Percentiles rank a stretch among this genome's conserved stretches.
Evolutionary conservation across 2,888 invertebrate species (phyloP).

Genomic region (Julus scandinavius): DNA sequence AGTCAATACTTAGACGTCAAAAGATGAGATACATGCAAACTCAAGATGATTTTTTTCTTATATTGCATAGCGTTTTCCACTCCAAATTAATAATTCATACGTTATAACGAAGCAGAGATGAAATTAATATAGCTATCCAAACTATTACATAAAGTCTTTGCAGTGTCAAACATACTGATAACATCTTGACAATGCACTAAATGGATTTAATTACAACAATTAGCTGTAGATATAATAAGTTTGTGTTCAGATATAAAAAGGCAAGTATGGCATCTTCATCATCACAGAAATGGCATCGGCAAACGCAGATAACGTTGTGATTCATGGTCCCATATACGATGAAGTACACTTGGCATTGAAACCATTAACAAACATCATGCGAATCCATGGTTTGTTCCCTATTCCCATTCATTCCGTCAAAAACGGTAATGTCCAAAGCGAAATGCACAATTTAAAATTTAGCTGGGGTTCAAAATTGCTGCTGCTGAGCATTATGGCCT

Average conservation of each 20-base stretch:
- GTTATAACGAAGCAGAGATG: background rate
- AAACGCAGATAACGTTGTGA: background rate
- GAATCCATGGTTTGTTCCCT: background rate
- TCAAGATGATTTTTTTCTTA: background rate
- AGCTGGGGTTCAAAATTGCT: background rate
- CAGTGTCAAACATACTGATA: background rate
- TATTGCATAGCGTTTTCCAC: background rate
- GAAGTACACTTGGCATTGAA: background rate
- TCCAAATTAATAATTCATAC: slow-evolving; percentile 18
- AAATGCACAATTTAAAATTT: background rate
- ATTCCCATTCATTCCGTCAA: background rate
- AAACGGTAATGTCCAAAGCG: background rate
- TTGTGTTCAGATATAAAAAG: background rate
- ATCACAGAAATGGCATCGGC: background rate
- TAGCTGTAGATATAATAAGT: background rate
- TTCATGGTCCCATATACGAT: background rate
- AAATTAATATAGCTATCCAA: background rate
- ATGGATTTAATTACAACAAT: background rate
- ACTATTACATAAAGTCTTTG: slow-evolving; percentile 2
- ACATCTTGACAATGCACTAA: background rate
- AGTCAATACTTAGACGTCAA: background rate
- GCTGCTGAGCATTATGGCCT: background rate
- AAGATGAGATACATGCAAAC: background rate
- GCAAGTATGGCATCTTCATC: background rate
- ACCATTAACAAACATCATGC: background rate